These are phyloP conservation scores for Odontophorus gujanensis DNA, from an alignment of 2,113 vertebrate genomes.

Conservation along the genomic window DNA sequence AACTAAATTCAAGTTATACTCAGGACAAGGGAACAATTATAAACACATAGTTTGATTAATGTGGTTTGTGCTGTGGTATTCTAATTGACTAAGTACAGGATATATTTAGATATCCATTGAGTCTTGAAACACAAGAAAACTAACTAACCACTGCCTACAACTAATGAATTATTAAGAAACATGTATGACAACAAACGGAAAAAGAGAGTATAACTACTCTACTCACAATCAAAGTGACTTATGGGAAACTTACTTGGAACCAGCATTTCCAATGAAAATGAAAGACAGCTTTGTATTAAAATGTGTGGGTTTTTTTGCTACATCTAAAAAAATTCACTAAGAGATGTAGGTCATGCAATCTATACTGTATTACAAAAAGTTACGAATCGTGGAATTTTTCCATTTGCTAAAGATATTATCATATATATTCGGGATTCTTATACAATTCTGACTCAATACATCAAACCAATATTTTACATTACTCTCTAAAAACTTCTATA, in stretches of 20 bases:
- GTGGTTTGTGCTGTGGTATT: background rate
- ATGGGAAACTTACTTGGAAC: background rate
- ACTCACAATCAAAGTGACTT: background rate
- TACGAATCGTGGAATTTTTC: background rate
- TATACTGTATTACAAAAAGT: background rate
- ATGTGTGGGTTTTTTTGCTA: background rate
- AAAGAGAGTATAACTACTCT: background rate
- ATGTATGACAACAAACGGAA: background rate
- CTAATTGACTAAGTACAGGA: background rate
- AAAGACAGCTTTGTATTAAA: accelerated
- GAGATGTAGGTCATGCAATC: accelerated
- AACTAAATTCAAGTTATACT: background rate
- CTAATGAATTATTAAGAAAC: background rate
- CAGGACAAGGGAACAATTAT: background rate
- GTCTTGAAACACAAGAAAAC: background rate
- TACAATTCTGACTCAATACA: background rate
- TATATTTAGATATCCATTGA: background rate
- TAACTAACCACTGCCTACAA: background rate
- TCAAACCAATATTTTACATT: background rate
- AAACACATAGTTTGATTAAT: background rate
- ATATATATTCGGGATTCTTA: background rate
- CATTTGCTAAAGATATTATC: background rate
- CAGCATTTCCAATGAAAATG: background rate
- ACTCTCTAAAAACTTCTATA: background rate
- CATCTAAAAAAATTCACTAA: background rate